Evolutionary conservation across 2,113 vertebrate species (phyloP).

Genomic region (Rhabdomys dilectus): DNA sequence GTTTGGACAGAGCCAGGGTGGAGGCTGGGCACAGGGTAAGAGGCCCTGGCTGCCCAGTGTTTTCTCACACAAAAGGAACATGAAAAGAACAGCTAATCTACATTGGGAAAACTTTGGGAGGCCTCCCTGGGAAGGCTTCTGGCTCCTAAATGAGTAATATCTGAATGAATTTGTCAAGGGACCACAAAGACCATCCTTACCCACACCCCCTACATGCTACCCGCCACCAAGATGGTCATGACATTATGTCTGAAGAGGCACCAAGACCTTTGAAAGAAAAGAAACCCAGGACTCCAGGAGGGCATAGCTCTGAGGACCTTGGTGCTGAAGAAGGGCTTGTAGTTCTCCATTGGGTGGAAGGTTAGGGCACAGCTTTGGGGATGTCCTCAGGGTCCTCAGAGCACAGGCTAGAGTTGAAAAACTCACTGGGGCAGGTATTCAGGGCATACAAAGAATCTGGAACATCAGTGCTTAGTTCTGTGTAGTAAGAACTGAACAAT

Average conservation of each 20-base stretch:
- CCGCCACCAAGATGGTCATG: background rate
- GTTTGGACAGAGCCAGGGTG: background rate
- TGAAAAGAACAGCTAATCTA: background rate
- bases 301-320: background rate
- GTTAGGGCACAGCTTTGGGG: background rate
- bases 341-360: rapidly evolving
- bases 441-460: background rate
- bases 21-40: background rate
- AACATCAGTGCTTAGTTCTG: background rate
- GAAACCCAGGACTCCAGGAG: background rate
- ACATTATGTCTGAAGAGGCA: background rate
- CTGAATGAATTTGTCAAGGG: background rate
- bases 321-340: background rate
- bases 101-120: background rate
- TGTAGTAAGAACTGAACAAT: background rate
- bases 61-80: background rate
- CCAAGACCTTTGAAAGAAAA: background rate
- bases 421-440: background rate
- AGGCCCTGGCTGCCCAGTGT: background rate
- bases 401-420: background rate
- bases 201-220: too few species aligned
- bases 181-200: background rate
- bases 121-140: background rate
- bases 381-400: background rate
- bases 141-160: background rate